Evolutionary conservation across 2,888 invertebrate genomes (phyloP).

Genomic region (Griposia aprilina): DNA sequence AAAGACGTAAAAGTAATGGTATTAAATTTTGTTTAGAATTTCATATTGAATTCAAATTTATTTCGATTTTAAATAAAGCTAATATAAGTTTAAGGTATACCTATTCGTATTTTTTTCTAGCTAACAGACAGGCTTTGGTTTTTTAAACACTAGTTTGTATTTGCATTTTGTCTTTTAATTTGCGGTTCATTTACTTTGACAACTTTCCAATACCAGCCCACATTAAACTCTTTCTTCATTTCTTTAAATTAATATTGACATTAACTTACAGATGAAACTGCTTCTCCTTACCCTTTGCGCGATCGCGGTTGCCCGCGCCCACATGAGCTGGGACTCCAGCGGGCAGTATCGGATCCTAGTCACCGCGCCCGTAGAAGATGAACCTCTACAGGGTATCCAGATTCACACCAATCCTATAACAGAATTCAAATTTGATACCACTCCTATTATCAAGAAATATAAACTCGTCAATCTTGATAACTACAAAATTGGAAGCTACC

Average conservation of each 20-base stretch:
- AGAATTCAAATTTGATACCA: neutral
- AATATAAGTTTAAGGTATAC: neutral
- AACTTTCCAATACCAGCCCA: neutral
- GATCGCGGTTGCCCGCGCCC: constrained; percentile 58
- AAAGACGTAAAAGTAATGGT: neutral
- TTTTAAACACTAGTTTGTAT: neutral
- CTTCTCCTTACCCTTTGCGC: constrained; percentile 54
- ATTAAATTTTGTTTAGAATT: neutral
- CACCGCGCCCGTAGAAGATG: constrained; percentile 8
- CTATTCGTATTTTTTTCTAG: neutral
- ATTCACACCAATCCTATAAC: neutral
- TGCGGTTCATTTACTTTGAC: neutral
- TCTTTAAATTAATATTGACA: neutral
- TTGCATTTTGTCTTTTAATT: neutral
- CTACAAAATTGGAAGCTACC: neutral
- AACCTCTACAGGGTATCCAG: neutral
- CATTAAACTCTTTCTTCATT: neutral
- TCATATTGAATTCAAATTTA: neutral
- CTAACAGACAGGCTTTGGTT: neutral
- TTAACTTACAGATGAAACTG: constrained; percentile 71
- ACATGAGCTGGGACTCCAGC: constrained; percentile 63
- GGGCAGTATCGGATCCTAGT: constrained; percentile 61
- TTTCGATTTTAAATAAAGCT: neutral
- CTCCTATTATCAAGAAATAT: constrained; percentile 1
- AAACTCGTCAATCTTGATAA: neutral